phyloP scores from a whole-genome alignment of 2,888 invertebrate species.

The Hypena proboscidalis region DNA sequence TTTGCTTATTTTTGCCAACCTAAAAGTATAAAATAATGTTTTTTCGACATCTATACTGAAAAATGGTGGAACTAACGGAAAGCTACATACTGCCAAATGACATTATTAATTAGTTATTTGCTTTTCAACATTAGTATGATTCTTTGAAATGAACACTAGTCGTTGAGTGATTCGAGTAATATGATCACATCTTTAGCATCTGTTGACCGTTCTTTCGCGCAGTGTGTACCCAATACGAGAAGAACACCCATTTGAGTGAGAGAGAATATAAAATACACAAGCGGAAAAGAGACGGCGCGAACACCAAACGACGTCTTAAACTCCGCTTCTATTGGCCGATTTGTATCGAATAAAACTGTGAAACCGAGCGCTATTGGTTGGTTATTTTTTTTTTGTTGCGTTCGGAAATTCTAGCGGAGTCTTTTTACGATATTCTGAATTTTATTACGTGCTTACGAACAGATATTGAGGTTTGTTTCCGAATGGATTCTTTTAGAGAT shows the following conservation, averaged over 20 bases:
- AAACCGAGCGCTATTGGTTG: conserved; percentile 49
- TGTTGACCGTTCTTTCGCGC: too few relatives aligned
- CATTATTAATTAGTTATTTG: too few relatives aligned
- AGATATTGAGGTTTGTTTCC: conserved; percentile 47
- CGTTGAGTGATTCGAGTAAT: too few relatives aligned
- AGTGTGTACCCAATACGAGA: too few relatives aligned
- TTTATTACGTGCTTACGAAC: conserved; percentile 47
- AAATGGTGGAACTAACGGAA: too few relatives aligned
- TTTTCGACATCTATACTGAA: too few relatives aligned
- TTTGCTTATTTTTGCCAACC: too few relatives aligned
- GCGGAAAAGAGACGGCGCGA: conserved; percentile 62
- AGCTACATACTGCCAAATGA: too few relatives aligned
- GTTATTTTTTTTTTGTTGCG: conserved; percentile 44
- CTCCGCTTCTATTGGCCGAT: conserved; percentile 55
- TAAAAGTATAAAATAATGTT: too few relatives aligned
- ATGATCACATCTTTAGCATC: too few relatives aligned
- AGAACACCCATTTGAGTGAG: conserved; percentile 34
- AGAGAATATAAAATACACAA: conserved; percentile 28
- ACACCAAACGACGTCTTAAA: conserved; percentile 59
- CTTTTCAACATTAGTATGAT: too few relatives aligned
- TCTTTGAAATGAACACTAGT: too few relatives aligned
- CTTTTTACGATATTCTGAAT: conserved; percentile 51
- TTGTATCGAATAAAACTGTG: conserved; percentile 58
- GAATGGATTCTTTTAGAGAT: conserved; percentile 30
- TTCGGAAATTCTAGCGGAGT: conserved; percentile 32